Conservation (phyloP, 1,140 invertebrate species). For the Elymnias hypermnestra region DNA sequence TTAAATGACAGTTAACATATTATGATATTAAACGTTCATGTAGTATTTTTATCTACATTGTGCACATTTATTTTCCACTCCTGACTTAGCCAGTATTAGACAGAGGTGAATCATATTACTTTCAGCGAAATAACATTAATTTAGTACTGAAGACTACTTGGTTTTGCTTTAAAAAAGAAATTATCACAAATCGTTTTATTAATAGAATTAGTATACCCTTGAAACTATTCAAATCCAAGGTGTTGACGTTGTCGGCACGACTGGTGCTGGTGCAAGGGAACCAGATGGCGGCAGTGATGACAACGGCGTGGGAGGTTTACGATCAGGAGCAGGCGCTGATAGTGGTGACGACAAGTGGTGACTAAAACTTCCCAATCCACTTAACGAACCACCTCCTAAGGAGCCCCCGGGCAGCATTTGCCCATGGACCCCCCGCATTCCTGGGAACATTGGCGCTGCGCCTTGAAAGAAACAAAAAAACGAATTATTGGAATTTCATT, state of each 20-base stretch:
- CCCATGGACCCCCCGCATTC: conserved; percentile 54
- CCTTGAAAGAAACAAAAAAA: conserved; percentile 31
- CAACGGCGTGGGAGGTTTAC: conserved; percentile 51
- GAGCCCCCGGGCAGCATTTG: conserved; percentile 53
- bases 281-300: conserved; percentile 32
- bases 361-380: conserved; percentile 44
- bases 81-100: too few relatives aligned
- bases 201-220: too few relatives aligned
- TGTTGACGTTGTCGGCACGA: conserved; percentile 32
- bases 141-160: too few relatives aligned
- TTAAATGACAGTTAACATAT: too few relatives aligned
- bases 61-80: too few relatives aligned
- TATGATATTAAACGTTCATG: too few relatives aligned
- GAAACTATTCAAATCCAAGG: conserved; percentile 11
- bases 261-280: conserved; percentile 25
- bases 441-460: conserved; percentile 51
- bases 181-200: too few relatives aligned
- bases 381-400: conserved; percentile 35
- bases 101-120: too few relatives aligned
- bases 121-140: too few relatives aligned
- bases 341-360: conserved; percentile 38
- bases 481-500: too few relatives aligned
- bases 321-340: conserved; percentile 39
- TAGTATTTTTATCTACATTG: too few relatives aligned
- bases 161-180: too few relatives aligned